A percentile compares a stretch with the other conserved stretches of the same genome.
Evolutionary conservation across 2,113 vertebrate genomes (phyloP).

Genomic region (Callopanchax toddi): DNA sequence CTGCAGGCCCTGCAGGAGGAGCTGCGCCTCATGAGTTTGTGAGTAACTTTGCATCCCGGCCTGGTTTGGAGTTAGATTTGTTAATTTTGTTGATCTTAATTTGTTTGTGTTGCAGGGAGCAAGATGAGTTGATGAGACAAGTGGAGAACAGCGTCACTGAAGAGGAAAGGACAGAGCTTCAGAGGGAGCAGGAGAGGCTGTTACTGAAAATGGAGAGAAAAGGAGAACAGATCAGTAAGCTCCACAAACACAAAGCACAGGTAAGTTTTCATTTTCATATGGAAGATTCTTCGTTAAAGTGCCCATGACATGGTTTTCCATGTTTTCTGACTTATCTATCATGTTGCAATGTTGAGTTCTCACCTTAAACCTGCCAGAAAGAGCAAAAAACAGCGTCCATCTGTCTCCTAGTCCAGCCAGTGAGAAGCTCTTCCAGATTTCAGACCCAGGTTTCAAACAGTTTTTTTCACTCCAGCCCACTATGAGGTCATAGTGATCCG

Average conservation of each 20-base stretch:
- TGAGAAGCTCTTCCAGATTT: no score
- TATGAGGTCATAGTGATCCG: no score
- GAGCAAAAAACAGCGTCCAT: no score
- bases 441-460: no score
- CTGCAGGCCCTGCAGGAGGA: slow-evolving; percentile 90
- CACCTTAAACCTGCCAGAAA: no score
- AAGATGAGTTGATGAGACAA: slow-evolving; percentile 86
- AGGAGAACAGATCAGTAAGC: slow-evolving; percentile 91
- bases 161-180: slow-evolving; percentile 81
- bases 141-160: slow-evolving; percentile 78
- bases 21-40: slow-evolving; percentile 94
- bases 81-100: neutral
- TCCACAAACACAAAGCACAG: slow-evolving; percentile 85
- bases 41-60: slow-evolving; percentile 66
- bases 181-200: slow-evolving; percentile 84
- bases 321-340: no score
- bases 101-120: slow-evolving; percentile 76
- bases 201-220: slow-evolving; percentile 93
- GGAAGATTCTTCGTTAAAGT: neutral
- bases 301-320: no score
- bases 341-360: no score
- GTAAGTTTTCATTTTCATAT: slow-evolving; percentile 61
- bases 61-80: neutral
- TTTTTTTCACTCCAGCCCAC: no score
- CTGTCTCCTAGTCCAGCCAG: no score